Conservation (phyloP, 1,140 invertebrate species). For the Branchinecta lindahli region DNA sequence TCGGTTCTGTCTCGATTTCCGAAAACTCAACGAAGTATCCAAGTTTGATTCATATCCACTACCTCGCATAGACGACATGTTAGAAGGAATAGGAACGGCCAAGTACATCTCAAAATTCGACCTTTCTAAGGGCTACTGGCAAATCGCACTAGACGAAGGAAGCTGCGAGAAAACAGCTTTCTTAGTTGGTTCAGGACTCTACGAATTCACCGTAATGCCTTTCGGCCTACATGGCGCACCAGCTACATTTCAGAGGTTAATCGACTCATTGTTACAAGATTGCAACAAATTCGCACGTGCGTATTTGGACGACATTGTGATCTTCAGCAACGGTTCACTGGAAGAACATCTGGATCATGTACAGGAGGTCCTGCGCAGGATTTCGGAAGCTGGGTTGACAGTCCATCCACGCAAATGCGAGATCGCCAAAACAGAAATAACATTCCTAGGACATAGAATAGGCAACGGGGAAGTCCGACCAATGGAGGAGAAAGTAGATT, state of each 20-base stretch:
- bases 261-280: background rate
- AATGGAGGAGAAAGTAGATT: background rate
- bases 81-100: conserved; percentile 32
- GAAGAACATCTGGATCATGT: too few relatives aligned
- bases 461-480: conserved; percentile 20
- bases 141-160: conserved; percentile 32
- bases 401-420: conserved; percentile 20
- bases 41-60: conserved; percentile 33
- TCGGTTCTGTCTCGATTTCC: conserved; percentile 18
- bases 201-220: conserved; percentile 29
- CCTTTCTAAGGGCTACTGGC: conserved; percentile 35
- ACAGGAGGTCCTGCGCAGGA: too few relatives aligned
- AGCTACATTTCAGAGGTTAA: background rate
- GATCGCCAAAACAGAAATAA: conserved; percentile 19
- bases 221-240: conserved; percentile 25
- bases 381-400: background rate
- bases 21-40: conserved; percentile 30
- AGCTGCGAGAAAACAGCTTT: conserved; percentile 34
- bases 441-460: conserved; percentile 23
- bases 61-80: too few relatives aligned
- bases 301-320: conserved; percentile 19
- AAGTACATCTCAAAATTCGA: conserved; percentile 34
- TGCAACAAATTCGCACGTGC: background rate
- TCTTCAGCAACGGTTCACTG: conserved; percentile 21
- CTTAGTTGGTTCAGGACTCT: conserved; percentile 28